These are phyloP conservation scores for Pyrgilauda ruficollis DNA, from an alignment of 2,113 vertebrate genomes.

Conservation along the genomic window DNA sequence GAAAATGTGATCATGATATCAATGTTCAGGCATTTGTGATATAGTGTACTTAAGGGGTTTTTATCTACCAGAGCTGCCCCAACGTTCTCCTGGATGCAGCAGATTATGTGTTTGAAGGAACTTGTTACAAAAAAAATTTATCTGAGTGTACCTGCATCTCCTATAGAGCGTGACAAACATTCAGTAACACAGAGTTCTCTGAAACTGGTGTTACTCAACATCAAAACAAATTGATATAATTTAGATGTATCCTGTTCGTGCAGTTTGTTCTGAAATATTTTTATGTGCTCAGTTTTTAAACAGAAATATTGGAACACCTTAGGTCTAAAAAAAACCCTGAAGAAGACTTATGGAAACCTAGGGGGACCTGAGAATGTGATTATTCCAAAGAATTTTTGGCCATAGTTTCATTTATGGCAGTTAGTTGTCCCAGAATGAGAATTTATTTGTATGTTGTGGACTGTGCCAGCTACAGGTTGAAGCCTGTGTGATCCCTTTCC, in stretches of 20 bases:
- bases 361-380: neutral
- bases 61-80: neutral
- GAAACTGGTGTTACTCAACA: neutral
- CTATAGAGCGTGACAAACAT: neutral
- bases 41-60: neutral
- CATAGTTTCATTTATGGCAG: neutral
- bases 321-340: neutral
- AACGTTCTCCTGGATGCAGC: neutral
- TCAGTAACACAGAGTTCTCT: neutral
- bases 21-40: neutral
- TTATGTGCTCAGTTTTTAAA: neutral
- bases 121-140: neutral
- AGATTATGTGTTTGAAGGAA: conserved; percentile 25
- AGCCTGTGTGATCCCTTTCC: neutral
- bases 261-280: neutral
- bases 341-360: neutral
- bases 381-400: neutral
- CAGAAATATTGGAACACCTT: neutral
- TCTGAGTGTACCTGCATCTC: conserved; percentile 18
- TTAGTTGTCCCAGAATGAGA: neutral
- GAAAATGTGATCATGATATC: neutral
- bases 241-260: neutral
- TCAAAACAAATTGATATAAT: neutral
- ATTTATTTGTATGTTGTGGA: neutral
- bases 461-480: neutral